These are phyloP conservation scores for Aphelinus certus DNA, from an alignment of 1,140 invertebrate genomes.

Conservation along the genomic window DNA sequence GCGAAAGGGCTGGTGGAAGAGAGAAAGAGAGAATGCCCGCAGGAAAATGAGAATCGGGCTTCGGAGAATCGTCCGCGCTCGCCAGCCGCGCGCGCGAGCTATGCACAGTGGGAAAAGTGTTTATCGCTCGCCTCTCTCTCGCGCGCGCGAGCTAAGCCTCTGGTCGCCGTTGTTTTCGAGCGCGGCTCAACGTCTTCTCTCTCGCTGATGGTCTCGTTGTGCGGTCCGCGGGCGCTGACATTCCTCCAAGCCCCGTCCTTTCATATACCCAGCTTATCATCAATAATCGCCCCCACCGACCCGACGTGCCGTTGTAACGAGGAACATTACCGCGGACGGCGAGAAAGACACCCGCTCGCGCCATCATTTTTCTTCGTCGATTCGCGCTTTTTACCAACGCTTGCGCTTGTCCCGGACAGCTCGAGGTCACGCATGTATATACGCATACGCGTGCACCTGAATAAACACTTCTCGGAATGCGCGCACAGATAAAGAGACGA, in stretches of 20 bases:
- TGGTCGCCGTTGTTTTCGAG: background rate
- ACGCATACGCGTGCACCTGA: background rate
- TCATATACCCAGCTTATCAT: background rate
- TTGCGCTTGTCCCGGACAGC: background rate
- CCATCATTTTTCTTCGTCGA: conserved; percentile 25
- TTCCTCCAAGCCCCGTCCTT: too few species aligned
- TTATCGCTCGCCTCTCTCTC: background rate
- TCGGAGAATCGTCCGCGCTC: background rate
- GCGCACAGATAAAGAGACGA: background rate
- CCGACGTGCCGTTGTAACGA: background rate
- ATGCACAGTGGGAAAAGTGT: conserved; percentile 6
- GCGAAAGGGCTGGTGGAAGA: conserved; percentile 3
- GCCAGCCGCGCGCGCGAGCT: too few species aligned
- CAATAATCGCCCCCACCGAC: conserved; percentile 20
- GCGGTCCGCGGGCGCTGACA: background rate
- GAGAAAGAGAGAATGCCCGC: background rate
- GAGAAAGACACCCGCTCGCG: background rate
- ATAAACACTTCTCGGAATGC: conserved; percentile 13
- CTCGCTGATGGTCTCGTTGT: background rate
- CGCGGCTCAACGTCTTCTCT: conserved; percentile 7
- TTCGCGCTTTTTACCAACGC: background rate
- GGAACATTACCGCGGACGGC: background rate
- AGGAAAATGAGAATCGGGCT: background rate
- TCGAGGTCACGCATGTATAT: too few species aligned
- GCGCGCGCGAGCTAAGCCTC: too few species aligned